phyloP scores from a whole-genome alignment of 2,797 vertebrate species.

The Epinephelus malabaricus region DNA sequence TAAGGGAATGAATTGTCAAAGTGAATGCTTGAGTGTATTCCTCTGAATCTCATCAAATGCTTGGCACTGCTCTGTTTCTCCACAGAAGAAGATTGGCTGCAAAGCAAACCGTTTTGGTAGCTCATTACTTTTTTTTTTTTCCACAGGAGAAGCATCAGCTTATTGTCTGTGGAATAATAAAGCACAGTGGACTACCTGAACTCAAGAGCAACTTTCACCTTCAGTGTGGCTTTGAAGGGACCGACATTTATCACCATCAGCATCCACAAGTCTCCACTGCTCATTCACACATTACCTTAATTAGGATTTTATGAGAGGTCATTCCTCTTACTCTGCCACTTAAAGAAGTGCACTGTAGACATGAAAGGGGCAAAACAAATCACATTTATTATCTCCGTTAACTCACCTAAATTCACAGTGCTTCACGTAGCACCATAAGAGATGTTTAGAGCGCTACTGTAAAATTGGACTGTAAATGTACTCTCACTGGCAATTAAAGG shows the following conservation, averaged over 20 bases:
- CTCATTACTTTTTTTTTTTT: slow-evolving; percentile 44
- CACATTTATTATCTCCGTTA: slow-evolving; percentile 81
- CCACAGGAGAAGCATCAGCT: slow-evolving; percentile 33
- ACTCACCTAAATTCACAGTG: slow-evolving; percentile 62
- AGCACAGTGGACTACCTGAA: slow-evolving; percentile 54
- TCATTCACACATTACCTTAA: slow-evolving; percentile 84
- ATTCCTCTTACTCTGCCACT: slow-evolving; percentile 76
- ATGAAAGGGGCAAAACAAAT: slow-evolving; percentile 80
- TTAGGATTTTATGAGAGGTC: slow-evolving; percentile 83
- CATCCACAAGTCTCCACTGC: slow-evolving; percentile 63
- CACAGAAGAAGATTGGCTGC: slow-evolving; percentile 44
- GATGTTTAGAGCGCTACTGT: slow-evolving; percentile 60
- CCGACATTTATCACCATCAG: slow-evolving; percentile 78
- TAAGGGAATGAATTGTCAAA: slow-evolving; percentile 74
- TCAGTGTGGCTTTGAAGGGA: slow-evolving; percentile 64
- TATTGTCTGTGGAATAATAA: slow-evolving; percentile 61
- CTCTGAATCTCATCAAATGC: slow-evolving; percentile 64
- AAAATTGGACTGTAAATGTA: slow-evolving; percentile 63
- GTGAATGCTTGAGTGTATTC: slow-evolving; percentile 59
- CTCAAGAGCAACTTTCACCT: slow-evolving; percentile 74
- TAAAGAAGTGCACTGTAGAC: slow-evolving; percentile 74
- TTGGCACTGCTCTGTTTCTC: slow-evolving; percentile 47
- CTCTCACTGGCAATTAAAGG: slow-evolving; percentile 54
- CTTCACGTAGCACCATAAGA: slow-evolving; percentile 49
- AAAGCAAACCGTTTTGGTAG: slow-evolving; percentile 58